Evolutionary conservation across 1,140 invertebrate genomes (phyloP), one percentile per base, ranked within the genome.

Genomic region (Dolichoris vasculosae): DNA sequence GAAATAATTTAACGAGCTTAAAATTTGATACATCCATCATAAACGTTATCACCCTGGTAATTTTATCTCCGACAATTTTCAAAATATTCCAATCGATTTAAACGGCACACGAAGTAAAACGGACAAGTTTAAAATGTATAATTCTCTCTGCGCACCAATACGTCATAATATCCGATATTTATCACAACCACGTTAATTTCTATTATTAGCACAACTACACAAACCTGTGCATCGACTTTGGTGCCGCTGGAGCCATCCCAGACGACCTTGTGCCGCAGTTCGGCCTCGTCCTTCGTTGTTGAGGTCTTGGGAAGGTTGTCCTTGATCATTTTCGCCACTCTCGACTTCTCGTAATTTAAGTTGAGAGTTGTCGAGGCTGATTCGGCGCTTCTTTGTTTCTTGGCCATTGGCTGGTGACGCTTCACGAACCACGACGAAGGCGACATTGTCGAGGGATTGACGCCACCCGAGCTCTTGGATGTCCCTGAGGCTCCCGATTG

Each of bases 211-310:
- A 30, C 26, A 30, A n/a, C 59, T 26, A 63, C 1, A 63, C n/a
- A 23, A 71, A 92, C 91, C 88, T 96, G 95, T 9, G 96, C 95
- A 88, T 97, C 96, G 8, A 97, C 96, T 69, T 96, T 94, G 0
- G 96, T 96, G 2, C 96, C 96, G n/a, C 95, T 95, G 15, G 94
- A 94, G 78, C 95, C 95, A 87, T 97, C 96, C 96, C 96, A 96
- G 0, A 96, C 91, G 30, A 96, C 95, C 87, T 95, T 95, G 82
- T 91, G 90, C 40, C 86, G 90, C 9, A 84, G 15, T 13, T 87
- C 86, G 15, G 87, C 84, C 9, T 78, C 76, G 71, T 90, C 91
- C 90, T 92, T 93, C 84, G 83, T 91, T 82, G 90, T 93, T 82
- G 90, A 93, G n/a, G 82, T 92, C 85, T 87, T 94, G 13, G 64